These are phyloP conservation scores for Sebastiscus tertius DNA, from an alignment of 2,797 vertebrate genomes.

Conservation along the genomic window DNA sequence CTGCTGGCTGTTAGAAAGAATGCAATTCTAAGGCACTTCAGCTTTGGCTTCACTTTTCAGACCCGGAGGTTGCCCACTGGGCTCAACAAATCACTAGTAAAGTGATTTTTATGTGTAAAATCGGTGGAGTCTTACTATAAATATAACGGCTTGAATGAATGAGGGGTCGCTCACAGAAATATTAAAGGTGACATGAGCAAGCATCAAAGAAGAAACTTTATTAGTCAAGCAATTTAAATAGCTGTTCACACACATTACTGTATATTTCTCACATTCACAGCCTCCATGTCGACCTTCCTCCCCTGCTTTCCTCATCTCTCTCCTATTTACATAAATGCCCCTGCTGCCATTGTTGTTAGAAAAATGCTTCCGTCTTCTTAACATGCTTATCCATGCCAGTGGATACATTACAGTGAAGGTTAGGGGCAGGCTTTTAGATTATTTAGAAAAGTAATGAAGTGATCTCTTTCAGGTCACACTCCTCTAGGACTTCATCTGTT, in stretches of 20 bases:
- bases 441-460: background rate
- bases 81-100: too few species aligned
- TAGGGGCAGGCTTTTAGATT: background rate
- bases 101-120: background rate
- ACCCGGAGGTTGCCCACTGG: too few species aligned
- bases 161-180: background rate
- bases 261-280: constrained; percentile 20
- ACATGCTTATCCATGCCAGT: background rate
- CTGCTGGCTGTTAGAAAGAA: too few species aligned
- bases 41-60: too few species aligned
- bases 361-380: constrained; percentile 16
- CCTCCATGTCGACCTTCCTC: background rate
- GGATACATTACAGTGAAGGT: background rate
- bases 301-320: constrained; percentile 7
- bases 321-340: constrained; percentile 37
- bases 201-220: background rate
- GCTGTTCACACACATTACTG: background rate
- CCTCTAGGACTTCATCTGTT: background rate
- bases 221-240: background rate
- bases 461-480: background rate
- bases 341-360: background rate
- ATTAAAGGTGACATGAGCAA: background rate
- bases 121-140: background rate
- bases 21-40: too few species aligned
- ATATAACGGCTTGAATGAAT: background rate